phyloP scores from a whole-genome alignment of 2,797 vertebrate species.

The Erethizon dorsatum region DNA sequence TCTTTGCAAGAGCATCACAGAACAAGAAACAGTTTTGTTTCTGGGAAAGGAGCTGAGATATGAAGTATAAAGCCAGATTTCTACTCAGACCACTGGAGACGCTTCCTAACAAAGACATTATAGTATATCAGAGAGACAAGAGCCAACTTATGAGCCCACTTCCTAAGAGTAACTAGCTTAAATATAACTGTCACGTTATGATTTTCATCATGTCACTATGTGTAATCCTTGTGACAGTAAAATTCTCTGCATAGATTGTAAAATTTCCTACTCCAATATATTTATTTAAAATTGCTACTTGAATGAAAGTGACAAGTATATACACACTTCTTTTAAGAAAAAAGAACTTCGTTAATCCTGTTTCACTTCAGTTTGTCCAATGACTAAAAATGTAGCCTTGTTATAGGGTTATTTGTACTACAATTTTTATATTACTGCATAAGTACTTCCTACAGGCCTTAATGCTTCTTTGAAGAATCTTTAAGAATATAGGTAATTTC shows the following conservation, averaged over 20 bases:
- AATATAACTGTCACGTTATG: background rate
- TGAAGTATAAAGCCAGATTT: background rate
- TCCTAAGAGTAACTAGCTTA: background rate
- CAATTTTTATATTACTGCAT: background rate
- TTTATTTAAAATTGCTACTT: background rate
- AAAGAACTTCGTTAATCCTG: background rate
- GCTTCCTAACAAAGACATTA: background rate
- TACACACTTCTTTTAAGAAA: background rate
- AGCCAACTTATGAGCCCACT: background rate
- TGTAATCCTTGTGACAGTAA: background rate
- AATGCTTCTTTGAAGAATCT: background rate
- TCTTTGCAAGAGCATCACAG: background rate
- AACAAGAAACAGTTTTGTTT: background rate
- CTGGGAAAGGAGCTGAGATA: background rate
- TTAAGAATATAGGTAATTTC: slow-evolving; percentile 33
- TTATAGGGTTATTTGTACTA: background rate
- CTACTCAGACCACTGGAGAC: background rate
- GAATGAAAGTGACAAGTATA: background rate
- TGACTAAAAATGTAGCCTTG: background rate
- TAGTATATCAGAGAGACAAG: background rate
- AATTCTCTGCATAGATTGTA: background rate
- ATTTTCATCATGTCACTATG: background rate
- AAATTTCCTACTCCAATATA: background rate
- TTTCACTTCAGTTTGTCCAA: background rate
- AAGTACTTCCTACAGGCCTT: background rate